A percentile compares a stretch with the other conserved stretches of the same genome.
phyloP scores from a whole-genome alignment of 2,888 invertebrate species.

The Acleris literana region DNA sequence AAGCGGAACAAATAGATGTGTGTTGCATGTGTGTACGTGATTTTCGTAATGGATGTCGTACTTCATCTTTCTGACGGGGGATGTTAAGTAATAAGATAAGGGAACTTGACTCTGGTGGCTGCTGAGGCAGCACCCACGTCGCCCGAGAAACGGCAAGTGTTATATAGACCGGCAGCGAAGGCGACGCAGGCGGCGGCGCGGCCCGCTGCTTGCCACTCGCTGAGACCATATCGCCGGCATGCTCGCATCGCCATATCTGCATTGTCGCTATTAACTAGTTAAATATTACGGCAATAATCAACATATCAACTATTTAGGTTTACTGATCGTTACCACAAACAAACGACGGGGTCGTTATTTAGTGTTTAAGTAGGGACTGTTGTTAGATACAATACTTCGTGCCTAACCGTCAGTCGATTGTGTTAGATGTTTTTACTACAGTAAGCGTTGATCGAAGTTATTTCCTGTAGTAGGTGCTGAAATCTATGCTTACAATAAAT shows the following conservation, averaged over 20 bases:
- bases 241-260: constrained; percentile 56
- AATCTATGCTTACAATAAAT: constrained; percentile 31
- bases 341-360: constrained; percentile 69
- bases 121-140: constrained; percentile 66
- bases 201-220: constrained; percentile 39
- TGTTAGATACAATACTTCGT: constrained; percentile 47
- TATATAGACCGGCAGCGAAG: constrained; percentile 64
- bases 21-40: constrained; percentile 82
- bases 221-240: constrained; percentile 68
- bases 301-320: constrained; percentile 73
- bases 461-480: constrained; percentile 37
- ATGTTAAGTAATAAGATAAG: constrained; percentile 78
- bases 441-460: constrained; percentile 20
- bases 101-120: constrained; percentile 82
- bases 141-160: constrained; percentile 69
- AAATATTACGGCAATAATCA: constrained; percentile 68
- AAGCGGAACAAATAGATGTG: constrained; percentile 75
- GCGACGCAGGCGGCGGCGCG: constrained; percentile 47
- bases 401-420: constrained; percentile 48
- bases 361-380: constrained; percentile 58
- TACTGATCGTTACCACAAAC: constrained; percentile 55
- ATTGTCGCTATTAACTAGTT: constrained; percentile 49
- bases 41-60: constrained; percentile 77
- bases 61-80: constrained; percentile 76
- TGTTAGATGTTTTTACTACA: constrained; percentile 16